Base-by-base conservation (phyloP, 2,113 vertebrate species). In the Poecilia latipinna region DNA sequence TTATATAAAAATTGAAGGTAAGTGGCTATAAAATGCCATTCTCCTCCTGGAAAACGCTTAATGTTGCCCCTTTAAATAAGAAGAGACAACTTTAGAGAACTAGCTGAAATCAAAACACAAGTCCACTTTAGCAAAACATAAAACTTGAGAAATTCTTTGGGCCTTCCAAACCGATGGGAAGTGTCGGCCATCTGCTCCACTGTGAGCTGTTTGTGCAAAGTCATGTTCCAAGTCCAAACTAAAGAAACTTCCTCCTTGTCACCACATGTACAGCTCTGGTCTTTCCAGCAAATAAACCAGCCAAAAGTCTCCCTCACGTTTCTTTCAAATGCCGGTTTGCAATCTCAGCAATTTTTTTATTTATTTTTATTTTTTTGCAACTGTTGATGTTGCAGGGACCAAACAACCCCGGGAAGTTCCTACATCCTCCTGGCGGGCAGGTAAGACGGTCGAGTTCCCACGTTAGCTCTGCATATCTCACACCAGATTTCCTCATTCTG, bases 401-500 rank as follows among this genome's bases (percentile, higher is more conserved):
- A 63, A 65, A 70, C 22, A 44, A 4, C 28, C 15, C 26, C 0
- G 29, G 72, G 78, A 76, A 79, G 33, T 69, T 72, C 65, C 68
- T n/a, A 48, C 68, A 69, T 75, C 67, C 62, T 80, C 19, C 37
- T 11, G 37, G 7, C 70, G 32, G 62, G 35, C 64, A 74, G 71
- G 78, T 80, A 63, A 73, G 39, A 29, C 31, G 8, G 22, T 42
- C 42, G 64, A 3, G 48, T 71, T 65, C 39, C 2, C 65, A 70
- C 65, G 24, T 44, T 19, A 24, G 12, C 4, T 15, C 19, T 37
- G 65, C 12, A 64, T 17, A 19, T 28, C 15, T 2, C 15, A 48
- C 12, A 37, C 19, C 24, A 54, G 54, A 12, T n/a, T 79, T 79
- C 70, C 77, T 79, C 77, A 68, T 68, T 73, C 70, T 24, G 48